Percentiles rank a stretch among this genome's conserved stretches.
phyloP scores from a whole-genome alignment of 2,888 invertebrate species.

The Gnatocerus cornutus region DNA sequence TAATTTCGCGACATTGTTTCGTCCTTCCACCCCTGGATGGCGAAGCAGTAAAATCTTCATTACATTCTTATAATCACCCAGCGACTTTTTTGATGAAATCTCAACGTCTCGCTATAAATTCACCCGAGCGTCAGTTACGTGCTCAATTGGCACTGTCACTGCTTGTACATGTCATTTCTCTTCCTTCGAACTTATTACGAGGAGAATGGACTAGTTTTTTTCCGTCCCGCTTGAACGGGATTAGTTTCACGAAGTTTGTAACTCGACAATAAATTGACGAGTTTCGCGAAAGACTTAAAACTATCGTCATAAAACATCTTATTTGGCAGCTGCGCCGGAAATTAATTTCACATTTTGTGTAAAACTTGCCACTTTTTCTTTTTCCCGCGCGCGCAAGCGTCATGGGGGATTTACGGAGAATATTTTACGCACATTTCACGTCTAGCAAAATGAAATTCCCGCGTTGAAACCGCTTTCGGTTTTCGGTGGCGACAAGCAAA shows the following conservation, averaged over 20 bases:
- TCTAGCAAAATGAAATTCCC: constrained; percentile 25
- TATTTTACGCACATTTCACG: neutral
- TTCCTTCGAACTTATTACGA: constrained; percentile 4
- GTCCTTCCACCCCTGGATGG: too few relatives aligned
- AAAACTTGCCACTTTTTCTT: constrained; percentile 19
- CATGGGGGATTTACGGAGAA: neutral
- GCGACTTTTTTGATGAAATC: neutral
- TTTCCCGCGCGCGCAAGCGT: too few relatives aligned
- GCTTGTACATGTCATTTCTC: constrained; percentile 34
- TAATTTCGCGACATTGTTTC: neutral
- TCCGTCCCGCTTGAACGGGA: constrained; percentile 17
- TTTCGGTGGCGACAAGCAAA: constrained; percentile 20
- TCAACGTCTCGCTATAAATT: constrained; percentile 11
- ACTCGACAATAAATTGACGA: constrained; percentile 41
- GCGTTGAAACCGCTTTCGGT: constrained; percentile 4
- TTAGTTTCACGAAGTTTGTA: constrained; percentile 43
- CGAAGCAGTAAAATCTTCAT: neutral
- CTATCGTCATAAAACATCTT: constrained; percentile 31
- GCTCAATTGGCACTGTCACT: constrained; percentile 36
- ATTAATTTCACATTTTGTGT: constrained; percentile 43
- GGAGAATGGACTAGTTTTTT: constrained; percentile 15
- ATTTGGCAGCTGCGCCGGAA: constrained; percentile 38
- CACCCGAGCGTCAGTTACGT: constrained; percentile 23
- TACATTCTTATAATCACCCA: neutral
- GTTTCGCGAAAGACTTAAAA: constrained; percentile 41